phyloP scores from a whole-genome alignment of 2,797 vertebrate species.

The Parauchenoglanis punctatus region DNA sequence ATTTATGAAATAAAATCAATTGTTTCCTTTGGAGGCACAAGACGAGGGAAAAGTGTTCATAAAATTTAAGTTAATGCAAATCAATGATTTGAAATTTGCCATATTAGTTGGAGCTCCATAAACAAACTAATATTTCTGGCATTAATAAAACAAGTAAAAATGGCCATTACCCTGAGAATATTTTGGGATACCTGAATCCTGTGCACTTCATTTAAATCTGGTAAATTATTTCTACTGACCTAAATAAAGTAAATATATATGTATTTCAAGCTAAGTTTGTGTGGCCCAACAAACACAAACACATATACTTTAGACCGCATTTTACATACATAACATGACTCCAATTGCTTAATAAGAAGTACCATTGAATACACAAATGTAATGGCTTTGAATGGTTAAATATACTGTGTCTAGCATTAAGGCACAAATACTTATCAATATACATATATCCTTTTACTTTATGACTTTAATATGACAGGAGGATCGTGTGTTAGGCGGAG shows the following conservation, averaged over 20 bases:
- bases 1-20: background rate
- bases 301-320: background rate
- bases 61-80: background rate
- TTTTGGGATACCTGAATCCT: conserved; percentile 39
- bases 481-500: background rate
- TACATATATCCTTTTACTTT: background rate
- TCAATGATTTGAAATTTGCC: background rate
- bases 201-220: background rate
- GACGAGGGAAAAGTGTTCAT: conserved; percentile 2
- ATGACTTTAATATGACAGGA: background rate
- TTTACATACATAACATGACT: background rate
- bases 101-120: background rate
- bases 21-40: conserved; percentile 46
- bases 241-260: background rate
- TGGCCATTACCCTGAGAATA: conserved; percentile 44
- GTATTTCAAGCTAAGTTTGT: background rate
- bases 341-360: background rate
- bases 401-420: background rate
- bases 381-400: conserved; percentile 21
- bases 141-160: background rate
- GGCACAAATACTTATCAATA: background rate
- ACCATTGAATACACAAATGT: background rate
- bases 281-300: background rate
- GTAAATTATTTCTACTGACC: background rate
- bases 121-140: background rate